phyloP scores from a whole-genome alignment of 2,797 vertebrate species.

The Cyprinodon diabolis region DNA sequence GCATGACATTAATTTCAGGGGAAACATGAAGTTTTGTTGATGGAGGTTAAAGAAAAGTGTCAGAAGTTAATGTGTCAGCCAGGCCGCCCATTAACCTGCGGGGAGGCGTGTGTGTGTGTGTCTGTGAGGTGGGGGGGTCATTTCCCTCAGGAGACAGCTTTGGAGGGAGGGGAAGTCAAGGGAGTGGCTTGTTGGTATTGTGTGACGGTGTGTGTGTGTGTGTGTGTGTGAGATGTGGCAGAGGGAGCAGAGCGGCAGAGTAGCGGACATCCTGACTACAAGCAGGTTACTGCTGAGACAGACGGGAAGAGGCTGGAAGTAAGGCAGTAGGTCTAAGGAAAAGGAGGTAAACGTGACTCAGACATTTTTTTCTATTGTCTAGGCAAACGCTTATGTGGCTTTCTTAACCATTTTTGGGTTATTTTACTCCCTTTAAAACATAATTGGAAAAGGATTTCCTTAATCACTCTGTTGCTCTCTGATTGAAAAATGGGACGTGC shows the following conservation, averaged over 20 bases:
- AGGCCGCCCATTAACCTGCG: constrained; percentile 57
- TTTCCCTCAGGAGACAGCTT: constrained; percentile 64
- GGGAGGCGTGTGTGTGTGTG: constrained; percentile 29
- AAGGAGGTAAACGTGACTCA: constrained; percentile 67
- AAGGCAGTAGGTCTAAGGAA: constrained; percentile 34
- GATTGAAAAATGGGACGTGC: constrained; percentile 47
- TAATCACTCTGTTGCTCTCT: not conserved
- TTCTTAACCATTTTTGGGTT: constrained; percentile 4
- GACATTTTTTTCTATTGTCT: constrained; percentile 39
- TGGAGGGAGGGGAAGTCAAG: constrained; percentile 72
- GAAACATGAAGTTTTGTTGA: not conserved
- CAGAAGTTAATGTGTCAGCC: constrained; percentile 73
- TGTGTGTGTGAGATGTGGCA: constrained; percentile 70
- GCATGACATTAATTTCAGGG: not conserved
- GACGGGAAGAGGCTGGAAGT: constrained; percentile 29
- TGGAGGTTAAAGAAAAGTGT: constrained; percentile 48
- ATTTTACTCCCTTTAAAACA: constrained; percentile 12
- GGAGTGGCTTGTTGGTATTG: constrained; percentile 71
- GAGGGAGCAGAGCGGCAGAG: constrained; percentile 62
- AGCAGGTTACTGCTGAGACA: constrained; percentile 44
- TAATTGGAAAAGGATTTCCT: constrained; percentile 13
- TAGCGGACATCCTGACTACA: constrained; percentile 67
- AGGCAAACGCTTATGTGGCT: constrained; percentile 35
- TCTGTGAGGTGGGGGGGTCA: constrained; percentile 37
- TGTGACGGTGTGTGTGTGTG: constrained; percentile 31